Conservation (phyloP, 2,888 invertebrate genomes). For the Mesorhabditis belari region DNA sequence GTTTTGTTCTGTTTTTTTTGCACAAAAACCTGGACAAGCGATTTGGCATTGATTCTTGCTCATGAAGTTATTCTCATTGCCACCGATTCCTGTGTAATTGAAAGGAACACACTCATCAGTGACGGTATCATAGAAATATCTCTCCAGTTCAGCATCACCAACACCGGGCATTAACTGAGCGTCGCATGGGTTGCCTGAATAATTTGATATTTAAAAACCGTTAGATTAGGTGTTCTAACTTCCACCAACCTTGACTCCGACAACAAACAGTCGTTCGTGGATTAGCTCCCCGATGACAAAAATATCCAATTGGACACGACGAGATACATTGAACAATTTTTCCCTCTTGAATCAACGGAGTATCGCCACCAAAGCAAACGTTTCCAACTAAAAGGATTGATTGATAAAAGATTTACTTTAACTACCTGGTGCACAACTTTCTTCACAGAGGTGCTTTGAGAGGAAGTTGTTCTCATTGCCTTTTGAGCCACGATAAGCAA, state of each 20-base stretch:
- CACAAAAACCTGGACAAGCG: conserved; percentile 22
- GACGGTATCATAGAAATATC: conserved; percentile 41
- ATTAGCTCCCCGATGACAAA: conserved; percentile 35
- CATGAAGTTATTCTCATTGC: conserved; percentile 48
- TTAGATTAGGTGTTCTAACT: not conserved
- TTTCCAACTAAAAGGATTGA: conserved; percentile 24
- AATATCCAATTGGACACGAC: conserved; percentile 39
- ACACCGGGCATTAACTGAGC: conserved; percentile 39
- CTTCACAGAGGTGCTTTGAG: conserved; percentile 38
- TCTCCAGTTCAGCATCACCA: conserved; percentile 25
- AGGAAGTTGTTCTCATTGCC: conserved; percentile 51
- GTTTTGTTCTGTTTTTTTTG: not conserved
- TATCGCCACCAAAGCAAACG: conserved; percentile 33
- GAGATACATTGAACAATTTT: conserved; percentile 28
- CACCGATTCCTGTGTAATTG: conserved; percentile 40
- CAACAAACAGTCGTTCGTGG: conserved; percentile 36
- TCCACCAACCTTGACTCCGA: conserved; percentile 21
- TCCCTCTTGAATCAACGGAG: conserved; percentile 25
- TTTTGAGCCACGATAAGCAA: conserved; percentile 25
- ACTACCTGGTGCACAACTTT: conserved; percentile 36
- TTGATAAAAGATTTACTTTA: not conserved
- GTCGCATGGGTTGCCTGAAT: conserved; percentile 39
- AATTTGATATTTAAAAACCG: not conserved
- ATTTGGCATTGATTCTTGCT: conserved; percentile 36
- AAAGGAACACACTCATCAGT: conserved; percentile 34